Percentiles rank a stretch among this genome's conserved stretches.
Conservation (phyloP, 1,140 invertebrate genomes). For the Drosophila serrata region DNA sequence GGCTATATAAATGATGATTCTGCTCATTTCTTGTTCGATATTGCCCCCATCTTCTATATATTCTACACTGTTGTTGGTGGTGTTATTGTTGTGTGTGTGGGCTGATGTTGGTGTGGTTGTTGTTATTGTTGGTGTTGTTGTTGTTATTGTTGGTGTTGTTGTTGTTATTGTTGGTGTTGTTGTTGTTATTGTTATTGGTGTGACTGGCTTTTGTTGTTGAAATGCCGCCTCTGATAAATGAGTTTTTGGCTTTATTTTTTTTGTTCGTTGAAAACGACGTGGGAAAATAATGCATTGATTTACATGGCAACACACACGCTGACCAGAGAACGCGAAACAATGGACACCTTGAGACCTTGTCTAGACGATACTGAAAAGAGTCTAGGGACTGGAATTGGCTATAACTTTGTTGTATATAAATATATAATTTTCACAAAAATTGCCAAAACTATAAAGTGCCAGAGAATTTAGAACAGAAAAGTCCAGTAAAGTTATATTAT, state of each 20-base stretch:
- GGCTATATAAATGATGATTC: constrained; percentile 72
- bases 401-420: neutral
- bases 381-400: constrained; percentile 12
- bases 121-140: constrained; percentile 15
- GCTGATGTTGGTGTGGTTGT: constrained; percentile 21
- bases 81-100: constrained; percentile 44
- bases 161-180: constrained; percentile 36
- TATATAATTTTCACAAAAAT: too few species aligned
- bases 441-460: too few species aligned
- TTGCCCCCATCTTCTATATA: constrained; percentile 39
- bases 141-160: too few species aligned
- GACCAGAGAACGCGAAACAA: constrained; percentile 18
- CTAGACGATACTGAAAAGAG: constrained; percentile 21
- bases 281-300: constrained; percentile 75
- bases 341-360: constrained; percentile 36
- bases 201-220: constrained; percentile 63
- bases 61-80: constrained; percentile 5
- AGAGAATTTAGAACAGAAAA: too few species aligned
- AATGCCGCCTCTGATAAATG: constrained; percentile 76
- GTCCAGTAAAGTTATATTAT: too few species aligned
- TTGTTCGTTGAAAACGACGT: constrained; percentile 55
- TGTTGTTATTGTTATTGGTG: constrained; percentile 31
- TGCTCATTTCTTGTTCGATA: constrained; percentile 72
- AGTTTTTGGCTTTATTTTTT: constrained; percentile 71
- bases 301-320: constrained; percentile 54